Percentiles rank a stretch among this genome's conserved stretches.
These are phyloP conservation scores for Mermis nigrescens DNA, from an alignment of 2,888 invertebrate genomes.

Conservation along the genomic window DNA sequence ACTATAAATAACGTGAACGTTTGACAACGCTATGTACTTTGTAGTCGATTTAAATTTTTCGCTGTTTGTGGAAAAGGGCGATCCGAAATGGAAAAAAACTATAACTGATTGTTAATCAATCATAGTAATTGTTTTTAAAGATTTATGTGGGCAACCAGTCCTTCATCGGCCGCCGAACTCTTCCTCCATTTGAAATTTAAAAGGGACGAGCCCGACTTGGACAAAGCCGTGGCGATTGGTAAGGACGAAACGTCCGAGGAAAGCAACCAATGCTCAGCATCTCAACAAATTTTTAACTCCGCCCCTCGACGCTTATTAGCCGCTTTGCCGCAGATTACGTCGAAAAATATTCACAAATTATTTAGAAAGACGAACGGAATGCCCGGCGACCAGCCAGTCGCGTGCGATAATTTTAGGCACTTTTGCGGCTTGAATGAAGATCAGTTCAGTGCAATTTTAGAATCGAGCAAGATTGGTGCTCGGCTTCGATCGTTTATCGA, in stretches of 20 bases:
- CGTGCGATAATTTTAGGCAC: background rate
- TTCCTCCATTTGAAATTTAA: slow-evolving; percentile 75
- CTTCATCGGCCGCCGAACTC: slow-evolving; percentile 80
- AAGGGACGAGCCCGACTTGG: slow-evolving; percentile 2
- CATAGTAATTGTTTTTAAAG: slow-evolving; percentile 81
- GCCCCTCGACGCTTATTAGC: background rate
- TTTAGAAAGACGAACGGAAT: background rate
- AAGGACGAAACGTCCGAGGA: background rate
- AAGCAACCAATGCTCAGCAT: background rate
- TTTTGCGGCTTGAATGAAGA: background rate
- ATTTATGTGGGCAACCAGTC: slow-evolving; percentile 85
- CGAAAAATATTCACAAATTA: background rate
- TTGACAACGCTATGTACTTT: too few relatives aligned
- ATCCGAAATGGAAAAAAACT: too few relatives aligned
- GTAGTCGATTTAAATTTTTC: too few relatives aligned
- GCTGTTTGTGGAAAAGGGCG: too few relatives aligned
- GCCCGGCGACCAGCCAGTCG: too few relatives aligned
- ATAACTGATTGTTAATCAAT: background rate
- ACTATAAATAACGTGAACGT: too few relatives aligned
- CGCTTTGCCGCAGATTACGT: background rate
- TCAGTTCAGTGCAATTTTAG: background rate
- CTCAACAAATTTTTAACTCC: background rate
- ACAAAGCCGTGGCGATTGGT: background rate
- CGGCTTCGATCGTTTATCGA: too few relatives aligned
- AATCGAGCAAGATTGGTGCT: too few relatives aligned